Evolutionary conservation across 2,113 vertebrate genomes (phyloP).

Genomic region (Eulemur macaco): DNA sequence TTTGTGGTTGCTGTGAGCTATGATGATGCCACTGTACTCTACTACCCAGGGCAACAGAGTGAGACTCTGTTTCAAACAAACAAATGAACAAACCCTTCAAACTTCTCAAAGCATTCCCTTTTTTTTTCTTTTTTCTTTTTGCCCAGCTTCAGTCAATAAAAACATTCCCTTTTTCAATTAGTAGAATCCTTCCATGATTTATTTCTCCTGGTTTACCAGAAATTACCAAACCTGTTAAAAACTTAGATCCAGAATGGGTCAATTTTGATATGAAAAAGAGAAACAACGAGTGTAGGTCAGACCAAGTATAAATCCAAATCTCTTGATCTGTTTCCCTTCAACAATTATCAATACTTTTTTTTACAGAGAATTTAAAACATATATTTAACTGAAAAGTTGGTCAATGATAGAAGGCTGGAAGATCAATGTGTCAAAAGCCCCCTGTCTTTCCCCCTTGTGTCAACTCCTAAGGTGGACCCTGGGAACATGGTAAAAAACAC

Average conservation of each 20-base stretch:
- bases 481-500: not conserved
- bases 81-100: not conserved
- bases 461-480: not conserved
- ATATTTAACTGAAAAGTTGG: not conserved
- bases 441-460: not conserved
- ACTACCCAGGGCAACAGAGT: too few relatives aligned
- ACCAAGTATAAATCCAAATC: not conserved
- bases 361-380: not conserved
- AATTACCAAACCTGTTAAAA: conserved; percentile 31
- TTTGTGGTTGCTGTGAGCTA: too few relatives aligned
- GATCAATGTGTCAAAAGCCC: not conserved
- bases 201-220: not conserved
- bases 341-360: not conserved
- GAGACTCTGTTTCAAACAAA: too few relatives aligned
- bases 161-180: conserved; percentile 1
- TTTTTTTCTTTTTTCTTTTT: not conserved
- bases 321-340: not conserved
- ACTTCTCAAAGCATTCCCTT: not conserved
- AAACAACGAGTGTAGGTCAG: not conserved
- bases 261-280: conserved; percentile 29
- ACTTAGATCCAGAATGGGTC: not conserved
- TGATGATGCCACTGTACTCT: too few relatives aligned
- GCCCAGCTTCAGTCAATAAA: not conserved
- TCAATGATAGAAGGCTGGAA: not conserved
- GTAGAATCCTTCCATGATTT: not conserved